Evolutionary conservation across 2,797 vertebrate species (phyloP), one percentile per base, ranked within the genome.

Genomic region (Argentina silus): DNA sequence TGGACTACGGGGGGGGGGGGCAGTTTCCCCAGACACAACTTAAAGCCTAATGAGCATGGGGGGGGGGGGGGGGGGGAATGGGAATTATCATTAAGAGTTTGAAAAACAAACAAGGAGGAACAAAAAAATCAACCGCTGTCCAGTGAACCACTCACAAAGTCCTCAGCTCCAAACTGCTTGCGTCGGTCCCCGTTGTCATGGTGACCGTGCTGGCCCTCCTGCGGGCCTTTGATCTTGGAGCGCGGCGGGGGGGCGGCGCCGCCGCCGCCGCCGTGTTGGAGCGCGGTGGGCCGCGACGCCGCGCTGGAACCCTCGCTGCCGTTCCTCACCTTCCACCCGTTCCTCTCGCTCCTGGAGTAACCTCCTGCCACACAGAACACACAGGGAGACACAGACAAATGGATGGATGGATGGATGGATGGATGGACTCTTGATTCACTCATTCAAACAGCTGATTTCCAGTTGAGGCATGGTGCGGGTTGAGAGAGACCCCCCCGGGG

Each of bases 141-240:
- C 14, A 42, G 10, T 23, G 9, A 17, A 47, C 1, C 10, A 94
- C 94, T 92, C 92, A 95, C 94, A 89, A 95, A 95, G 84, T 95
- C 93, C 79, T 95, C 94, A 72, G 93, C 92, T 79, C 92, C 90
- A 88, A 95, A 94, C 36, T 92, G 92, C 80, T 88, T 93, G 53
- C 81, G 73, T 73, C 81, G 74, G 83, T 91, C 90, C 36, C 85
- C 86, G 55, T 88, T 88, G 48, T 91, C 89, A 67, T 84, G 93
- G 78, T 84, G 89, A 62, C 47, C 65, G 2, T 45, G 71, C 73
- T 91, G 87, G 74, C 79, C 88, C 74, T 93, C 91, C 70, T 77
- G 87, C 7, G 80, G 74, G 55, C 86, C 88, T 73, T 90, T 91
- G 81, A 73, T 86, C 91, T 88, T 95, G 74, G 91, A 92, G 85